Evolutionary conservation across 2,113 vertebrate genomes (phyloP).

Genomic region (Anarrhichthys ocellatus): DNA sequence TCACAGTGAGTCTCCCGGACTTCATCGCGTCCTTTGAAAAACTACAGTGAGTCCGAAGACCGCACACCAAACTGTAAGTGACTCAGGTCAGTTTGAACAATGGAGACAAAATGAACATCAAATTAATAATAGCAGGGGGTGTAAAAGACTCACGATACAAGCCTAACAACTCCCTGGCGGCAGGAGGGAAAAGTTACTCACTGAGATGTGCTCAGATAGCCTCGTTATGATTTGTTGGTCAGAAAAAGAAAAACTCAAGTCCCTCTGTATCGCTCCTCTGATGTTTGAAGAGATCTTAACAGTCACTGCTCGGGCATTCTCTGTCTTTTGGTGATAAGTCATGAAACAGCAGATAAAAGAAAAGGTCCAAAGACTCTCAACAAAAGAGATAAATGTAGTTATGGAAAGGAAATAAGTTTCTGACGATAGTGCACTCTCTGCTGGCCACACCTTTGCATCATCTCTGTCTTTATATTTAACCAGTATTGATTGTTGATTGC

Average conservation of each 20-base stretch:
- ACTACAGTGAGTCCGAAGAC: constrained; percentile 33
- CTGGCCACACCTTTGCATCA: not conserved
- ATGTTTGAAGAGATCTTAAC: constrained; percentile 34
- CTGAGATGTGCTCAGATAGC: constrained; percentile 1
- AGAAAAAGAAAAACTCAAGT: constrained; percentile 18
- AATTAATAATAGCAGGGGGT: not conserved
- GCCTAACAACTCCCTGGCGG: constrained; percentile 18
- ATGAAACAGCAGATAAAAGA: constrained; percentile 6
- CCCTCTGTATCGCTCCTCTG: constrained; percentile 20
- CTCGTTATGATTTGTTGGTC: constrained; percentile 32
- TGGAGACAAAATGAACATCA: not conserved
- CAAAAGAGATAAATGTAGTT: constrained; percentile 10
- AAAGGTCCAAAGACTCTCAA: constrained; percentile 10
- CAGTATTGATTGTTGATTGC: not conserved
- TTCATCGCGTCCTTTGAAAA: constrained; percentile 34
- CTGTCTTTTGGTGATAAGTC: constrained; percentile 14
- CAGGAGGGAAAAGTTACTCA: not conserved
- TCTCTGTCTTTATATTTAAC: not conserved
- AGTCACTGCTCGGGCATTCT: not conserved
- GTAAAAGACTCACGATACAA: constrained; percentile 13
- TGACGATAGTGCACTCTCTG: not conserved
- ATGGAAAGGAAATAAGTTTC: not conserved
- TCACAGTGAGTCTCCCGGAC: constrained; percentile 47
- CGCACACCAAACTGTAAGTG: constrained; percentile 12
- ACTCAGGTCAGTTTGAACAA: constrained; percentile 30